Evolutionary conservation across 2,113 vertebrate genomes (phyloP).

Genomic region (Crotophaga sulcirostris): DNA sequence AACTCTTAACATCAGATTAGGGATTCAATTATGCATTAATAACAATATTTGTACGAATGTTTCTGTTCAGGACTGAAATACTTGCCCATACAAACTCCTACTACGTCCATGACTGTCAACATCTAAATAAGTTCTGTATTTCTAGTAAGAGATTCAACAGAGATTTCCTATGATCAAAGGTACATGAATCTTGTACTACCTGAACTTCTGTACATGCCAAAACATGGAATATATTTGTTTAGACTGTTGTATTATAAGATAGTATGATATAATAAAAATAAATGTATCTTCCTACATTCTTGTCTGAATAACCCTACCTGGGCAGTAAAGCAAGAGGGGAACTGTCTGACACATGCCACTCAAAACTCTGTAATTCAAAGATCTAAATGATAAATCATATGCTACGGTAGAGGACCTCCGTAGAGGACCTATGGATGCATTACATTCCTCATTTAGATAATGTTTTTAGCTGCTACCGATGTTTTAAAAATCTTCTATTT

Average conservation of each 20-base stretch:
- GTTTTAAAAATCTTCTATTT: neutral
- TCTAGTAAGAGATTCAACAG: neutral
- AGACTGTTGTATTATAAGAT: neutral
- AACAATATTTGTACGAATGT: neutral
- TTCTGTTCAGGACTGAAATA: neutral
- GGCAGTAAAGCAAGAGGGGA: neutral
- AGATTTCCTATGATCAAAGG: slow-evolving; percentile 1
- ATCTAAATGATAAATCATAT: neutral
- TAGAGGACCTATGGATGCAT: neutral
- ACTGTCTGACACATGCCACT: neutral
- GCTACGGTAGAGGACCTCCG: neutral
- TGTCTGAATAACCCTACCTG: neutral
- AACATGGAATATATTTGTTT: neutral
- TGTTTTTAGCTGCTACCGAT: neutral
- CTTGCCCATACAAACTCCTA: neutral
- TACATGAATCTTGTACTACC: neutral
- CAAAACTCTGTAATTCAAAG: neutral
- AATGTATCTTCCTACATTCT: neutral
- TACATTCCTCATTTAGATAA: neutral
- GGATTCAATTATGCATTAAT: neutral
- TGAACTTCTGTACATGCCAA: neutral
- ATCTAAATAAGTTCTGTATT: neutral
- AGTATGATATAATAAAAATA: neutral
- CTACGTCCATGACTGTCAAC: neutral
- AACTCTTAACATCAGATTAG: neutral